These are phyloP conservation scores for Pteropus alecto DNA, from an alignment of 2,113 vertebrate species.

Conservation along the genomic window DNA sequence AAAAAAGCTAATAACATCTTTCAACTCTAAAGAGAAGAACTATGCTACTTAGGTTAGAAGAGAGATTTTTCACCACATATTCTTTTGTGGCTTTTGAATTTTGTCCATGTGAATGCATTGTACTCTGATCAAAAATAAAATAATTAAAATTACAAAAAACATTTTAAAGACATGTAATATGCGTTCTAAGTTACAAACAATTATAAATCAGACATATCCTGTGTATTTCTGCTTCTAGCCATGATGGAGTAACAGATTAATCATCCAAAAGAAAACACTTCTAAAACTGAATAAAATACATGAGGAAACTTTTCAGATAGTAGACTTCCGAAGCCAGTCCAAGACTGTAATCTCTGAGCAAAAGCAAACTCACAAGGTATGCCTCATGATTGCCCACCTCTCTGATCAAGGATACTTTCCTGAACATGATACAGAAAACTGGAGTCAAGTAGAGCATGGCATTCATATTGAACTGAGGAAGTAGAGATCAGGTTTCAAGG, in stretches of 20 bases:
- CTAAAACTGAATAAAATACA: not conserved
- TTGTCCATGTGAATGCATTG: not conserved
- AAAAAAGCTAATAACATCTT: not conserved
- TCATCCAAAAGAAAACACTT: not conserved
- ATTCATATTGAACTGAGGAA: not conserved
- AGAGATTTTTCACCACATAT: not conserved
- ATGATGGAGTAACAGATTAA: not conserved
- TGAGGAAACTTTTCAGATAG: not conserved
- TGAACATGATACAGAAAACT: not conserved
- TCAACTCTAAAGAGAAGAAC: not conserved
- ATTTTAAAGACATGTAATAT: not conserved
- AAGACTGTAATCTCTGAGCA: not conserved
- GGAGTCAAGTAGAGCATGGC: not conserved
- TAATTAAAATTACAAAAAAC: constrained; percentile 26
- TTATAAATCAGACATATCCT: not conserved
- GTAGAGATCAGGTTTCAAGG: not conserved
- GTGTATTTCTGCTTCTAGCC: not conserved
- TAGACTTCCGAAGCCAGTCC: not conserved
- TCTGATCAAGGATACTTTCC: not conserved
- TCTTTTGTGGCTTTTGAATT: constrained; percentile 5
- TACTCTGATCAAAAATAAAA: not conserved
- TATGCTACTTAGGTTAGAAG: not conserved
- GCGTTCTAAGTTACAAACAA: constrained; percentile 21
- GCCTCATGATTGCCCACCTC: not conserved
- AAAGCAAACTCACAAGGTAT: not conserved